These are phyloP conservation scores for Esox niger DNA, from an alignment of 2,113 vertebrate species.

Conservation along the genomic window DNA sequence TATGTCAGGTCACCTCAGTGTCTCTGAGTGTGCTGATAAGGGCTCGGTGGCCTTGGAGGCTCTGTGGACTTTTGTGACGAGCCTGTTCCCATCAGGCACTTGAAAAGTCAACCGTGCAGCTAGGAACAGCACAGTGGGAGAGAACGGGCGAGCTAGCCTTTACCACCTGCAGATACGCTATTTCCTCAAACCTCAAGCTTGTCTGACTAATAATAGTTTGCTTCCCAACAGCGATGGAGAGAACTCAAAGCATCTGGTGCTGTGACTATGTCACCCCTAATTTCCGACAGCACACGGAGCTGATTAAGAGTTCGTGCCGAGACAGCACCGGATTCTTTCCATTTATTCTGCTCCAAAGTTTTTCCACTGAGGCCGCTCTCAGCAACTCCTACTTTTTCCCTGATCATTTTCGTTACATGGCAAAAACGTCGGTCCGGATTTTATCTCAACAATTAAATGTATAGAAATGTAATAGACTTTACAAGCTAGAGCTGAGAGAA, in stretches of 20 bases:
- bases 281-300: conserved; percentile 13
- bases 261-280: conserved; percentile 29
- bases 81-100: conserved; percentile 20
- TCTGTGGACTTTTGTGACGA: neutral
- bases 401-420: no score
- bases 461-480: no score
- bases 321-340: conserved; percentile 37
- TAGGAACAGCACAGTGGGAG: conserved; percentile 28
- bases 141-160: conserved; percentile 10
- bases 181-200: conserved; percentile 39
- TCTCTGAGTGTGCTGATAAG: neutral
- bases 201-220: conserved; percentile 62
- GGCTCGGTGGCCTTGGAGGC: neutral
- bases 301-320: conserved; percentile 35
- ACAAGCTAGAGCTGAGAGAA: no score
- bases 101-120: conserved; percentile 20
- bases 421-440: no score
- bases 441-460: no score
- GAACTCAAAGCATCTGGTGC: conserved; percentile 62
- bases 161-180: conserved; percentile 28
- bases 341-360: conserved; percentile 7
- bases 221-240: conserved; percentile 9
- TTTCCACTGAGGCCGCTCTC: neutral
- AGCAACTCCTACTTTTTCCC: neutral
- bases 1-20: neutral